phyloP scores from a whole-genome alignment of 2,888 invertebrate species.

The Phyllotreta striolata region DNA sequence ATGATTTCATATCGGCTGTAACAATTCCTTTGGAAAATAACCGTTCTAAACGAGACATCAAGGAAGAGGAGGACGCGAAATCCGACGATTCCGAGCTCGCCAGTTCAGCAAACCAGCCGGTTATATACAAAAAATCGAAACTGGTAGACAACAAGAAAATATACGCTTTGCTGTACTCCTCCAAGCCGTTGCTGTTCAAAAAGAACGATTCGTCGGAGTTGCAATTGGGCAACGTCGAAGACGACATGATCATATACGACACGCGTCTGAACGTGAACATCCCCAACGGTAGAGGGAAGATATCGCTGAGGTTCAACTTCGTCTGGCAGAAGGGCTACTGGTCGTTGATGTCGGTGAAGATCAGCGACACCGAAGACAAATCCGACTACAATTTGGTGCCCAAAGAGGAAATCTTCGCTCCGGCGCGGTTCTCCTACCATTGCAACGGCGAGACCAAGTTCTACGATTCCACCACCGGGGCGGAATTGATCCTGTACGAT shows the following conservation, averaged over 20 bases:
- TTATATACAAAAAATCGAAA: slow-evolving; percentile 51
- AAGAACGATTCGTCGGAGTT: slow-evolving; percentile 44
- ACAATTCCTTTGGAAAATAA: slow-evolving; percentile 36
- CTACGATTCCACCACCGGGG: slow-evolving; percentile 51
- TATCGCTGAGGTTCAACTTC: slow-evolving; percentile 56
- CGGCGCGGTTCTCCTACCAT: slow-evolving; percentile 62
- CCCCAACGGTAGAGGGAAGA: slow-evolving; percentile 52
- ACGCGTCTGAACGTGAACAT: slow-evolving; percentile 54
- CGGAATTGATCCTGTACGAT: slow-evolving; percentile 55
- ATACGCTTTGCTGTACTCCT: slow-evolving; percentile 54
- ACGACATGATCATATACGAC: slow-evolving; percentile 49
- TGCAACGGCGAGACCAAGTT: slow-evolving; percentile 57
- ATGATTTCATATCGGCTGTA: slow-evolving; percentile 40
- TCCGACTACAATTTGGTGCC: slow-evolving; percentile 50
- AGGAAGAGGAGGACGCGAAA: background rate
- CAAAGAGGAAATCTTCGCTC: slow-evolving; percentile 51
- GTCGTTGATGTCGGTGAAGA: slow-evolving; percentile 54
- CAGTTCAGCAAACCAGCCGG: slow-evolving; percentile 43
- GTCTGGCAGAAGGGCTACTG: slow-evolving; percentile 56
- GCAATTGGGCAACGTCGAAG: slow-evolving; percentile 46
- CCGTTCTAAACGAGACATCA: slow-evolving; percentile 35
- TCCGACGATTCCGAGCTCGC: slow-evolving; percentile 13
- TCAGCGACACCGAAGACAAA: slow-evolving; percentile 43
- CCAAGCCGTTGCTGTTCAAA: slow-evolving; percentile 51
- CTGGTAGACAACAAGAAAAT: slow-evolving; percentile 44